Base-by-base conservation (phyloP, 1,140 invertebrate species). In the Archivesica marissinica region DNA sequence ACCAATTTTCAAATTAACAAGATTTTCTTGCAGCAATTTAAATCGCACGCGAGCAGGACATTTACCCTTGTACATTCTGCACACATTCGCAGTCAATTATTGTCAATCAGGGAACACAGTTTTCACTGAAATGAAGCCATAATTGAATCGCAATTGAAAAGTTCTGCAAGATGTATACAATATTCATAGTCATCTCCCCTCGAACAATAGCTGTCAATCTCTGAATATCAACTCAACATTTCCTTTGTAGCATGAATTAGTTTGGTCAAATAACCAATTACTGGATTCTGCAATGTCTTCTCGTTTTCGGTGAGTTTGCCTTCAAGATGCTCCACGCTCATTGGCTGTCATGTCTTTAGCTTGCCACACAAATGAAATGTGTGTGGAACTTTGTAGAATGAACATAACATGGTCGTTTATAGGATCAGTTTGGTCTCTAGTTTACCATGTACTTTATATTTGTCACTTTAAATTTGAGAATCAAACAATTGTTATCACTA, bases 251-350 rank as follows among this genome's bases (percentile, higher is more conserved):
- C 20, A 4, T 15, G 38, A 83, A 83, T 83, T 83, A 75, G 54
- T 30, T 47, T 50, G 80, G 80, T 83, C 80, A 74, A 75, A 83
- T 83, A 47, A 83, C 54, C 70, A 83, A 75, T 83, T 83, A 61
- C 50, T 44, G 13, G 7, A 47, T 44, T 15, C 30, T 59, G 33
- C 30, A 33, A 64, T 79, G 30, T 64, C 23, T 61, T 64, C 28
- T 79, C 28, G 30, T 44, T 72, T 72, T 25, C 13, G 68, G 68
- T 39, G n/a, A 52, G 68, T 72, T 72, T 72, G 15, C 28, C 25
- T 72, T 17, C 1, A n/a, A 38, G n/a, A 17, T 35, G 38, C 11
- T 38, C n/a, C 28, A 7, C 30, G 15, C 35, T 70, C 15, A 41
- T 7, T 59, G 17, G 11, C n/a, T n/a, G n/a, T 38, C 33, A 4